These are phyloP conservation scores for Xiphophorus maculatus DNA, from an alignment of 2,113 vertebrate genomes.

Conservation along the genomic window DNA sequence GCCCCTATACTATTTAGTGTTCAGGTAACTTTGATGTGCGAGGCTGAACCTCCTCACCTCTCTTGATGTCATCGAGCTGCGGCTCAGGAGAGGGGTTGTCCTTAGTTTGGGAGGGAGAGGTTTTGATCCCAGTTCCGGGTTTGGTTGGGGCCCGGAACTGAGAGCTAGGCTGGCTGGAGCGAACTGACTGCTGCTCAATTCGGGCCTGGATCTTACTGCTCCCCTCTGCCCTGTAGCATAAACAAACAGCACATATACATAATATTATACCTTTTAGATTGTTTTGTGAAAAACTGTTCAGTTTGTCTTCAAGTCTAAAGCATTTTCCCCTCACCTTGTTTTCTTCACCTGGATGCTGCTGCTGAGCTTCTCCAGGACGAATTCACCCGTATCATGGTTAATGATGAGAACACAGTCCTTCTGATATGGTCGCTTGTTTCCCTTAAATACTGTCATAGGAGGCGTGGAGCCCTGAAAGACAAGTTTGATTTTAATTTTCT, in stretches of 20 bases:
- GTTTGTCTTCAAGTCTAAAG: not conserved
- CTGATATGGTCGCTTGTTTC: constrained; percentile 96
- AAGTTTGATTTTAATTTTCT: not conserved
- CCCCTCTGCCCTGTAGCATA: constrained; percentile 90
- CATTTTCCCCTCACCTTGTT: constrained; percentile 85
- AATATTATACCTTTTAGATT: not conserved
- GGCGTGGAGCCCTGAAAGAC: constrained; percentile 90
- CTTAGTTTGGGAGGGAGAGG: constrained; percentile 93
- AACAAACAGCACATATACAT: not conserved
- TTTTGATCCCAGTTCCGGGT: constrained; percentile 88
- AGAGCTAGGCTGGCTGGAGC: constrained; percentile 85
- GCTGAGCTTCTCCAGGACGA: constrained; percentile 95
- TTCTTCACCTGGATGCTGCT: constrained; percentile 99
- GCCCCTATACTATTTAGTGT: not conserved
- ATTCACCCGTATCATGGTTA: constrained; percentile 97
- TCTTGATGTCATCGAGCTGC: constrained; percentile 97
- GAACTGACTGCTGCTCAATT: constrained; percentile 92
- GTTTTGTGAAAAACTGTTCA: not conserved
- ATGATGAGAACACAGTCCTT: constrained; percentile 99
- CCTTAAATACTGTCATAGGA: constrained; percentile 98
- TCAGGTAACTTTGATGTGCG: not conserved
- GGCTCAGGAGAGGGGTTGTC: constrained; percentile 97
- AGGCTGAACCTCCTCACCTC: constrained; percentile 81
- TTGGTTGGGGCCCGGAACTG: constrained; percentile 92
- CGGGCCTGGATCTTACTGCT: constrained; percentile 98